Percentiles rank a stretch among this genome's conserved stretches.
phyloP scores from a whole-genome alignment of 2,113 vertebrate species.

The Anoura caudifer region DNA sequence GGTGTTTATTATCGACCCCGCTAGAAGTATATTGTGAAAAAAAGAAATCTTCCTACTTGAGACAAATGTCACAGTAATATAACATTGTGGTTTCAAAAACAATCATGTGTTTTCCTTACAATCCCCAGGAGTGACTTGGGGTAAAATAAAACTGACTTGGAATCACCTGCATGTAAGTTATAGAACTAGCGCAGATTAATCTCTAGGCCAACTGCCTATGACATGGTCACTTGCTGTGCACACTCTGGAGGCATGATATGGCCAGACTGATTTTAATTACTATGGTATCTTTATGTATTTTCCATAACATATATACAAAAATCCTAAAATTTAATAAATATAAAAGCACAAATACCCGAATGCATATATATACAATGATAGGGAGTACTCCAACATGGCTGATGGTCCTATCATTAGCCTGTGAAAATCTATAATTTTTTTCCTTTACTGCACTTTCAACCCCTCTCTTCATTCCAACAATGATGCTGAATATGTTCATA shows the following conservation, averaged over 20 bases:
- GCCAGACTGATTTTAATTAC: slow-evolving; percentile 39
- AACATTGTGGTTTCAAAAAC: neutral
- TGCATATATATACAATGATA: neutral
- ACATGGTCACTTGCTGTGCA: neutral
- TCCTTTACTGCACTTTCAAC: slow-evolving; percentile 46
- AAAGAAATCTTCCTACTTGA: neutral
- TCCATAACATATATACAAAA: neutral
- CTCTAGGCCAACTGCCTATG: neutral
- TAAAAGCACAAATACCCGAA: slow-evolving; percentile 29
- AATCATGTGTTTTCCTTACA: neutral
- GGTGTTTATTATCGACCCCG: neutral
- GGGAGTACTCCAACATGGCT: neutral
- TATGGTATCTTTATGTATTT: neutral
- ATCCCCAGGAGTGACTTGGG: neutral
- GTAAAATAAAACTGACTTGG: neutral
- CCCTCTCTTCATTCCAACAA: neutral
- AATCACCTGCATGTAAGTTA: neutral
- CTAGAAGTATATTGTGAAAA: neutral
- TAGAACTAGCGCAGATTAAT: neutral
- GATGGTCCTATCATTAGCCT: slow-evolving; percentile 51
- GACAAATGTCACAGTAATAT: neutral
- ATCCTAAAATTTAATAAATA: neutral
- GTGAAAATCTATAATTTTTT: slow-evolving; percentile 62
- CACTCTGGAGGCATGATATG: slow-evolving; percentile 31
- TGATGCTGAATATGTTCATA: slow-evolving; percentile 19